Evolutionary conservation across 2,888 invertebrate species (phyloP).

Genomic region (Agrotis clavis): DNA sequence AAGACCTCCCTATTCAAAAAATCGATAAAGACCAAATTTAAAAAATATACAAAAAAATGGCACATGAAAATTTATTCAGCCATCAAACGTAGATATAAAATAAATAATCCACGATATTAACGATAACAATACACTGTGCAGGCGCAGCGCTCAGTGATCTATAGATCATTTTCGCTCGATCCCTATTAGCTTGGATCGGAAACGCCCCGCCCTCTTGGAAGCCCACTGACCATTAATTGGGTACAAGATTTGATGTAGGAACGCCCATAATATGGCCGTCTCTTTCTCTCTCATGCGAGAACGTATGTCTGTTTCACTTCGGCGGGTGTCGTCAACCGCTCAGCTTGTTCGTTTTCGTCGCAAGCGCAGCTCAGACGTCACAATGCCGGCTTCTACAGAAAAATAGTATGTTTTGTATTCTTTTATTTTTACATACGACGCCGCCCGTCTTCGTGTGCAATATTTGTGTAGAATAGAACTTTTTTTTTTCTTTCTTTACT

Average conservation of each 20-base stretch:
- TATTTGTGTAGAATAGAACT: conserved; percentile 87
- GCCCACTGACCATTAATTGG: conserved; percentile 91
- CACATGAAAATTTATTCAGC: conserved; percentile 84
- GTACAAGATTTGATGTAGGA: conserved; percentile 83
- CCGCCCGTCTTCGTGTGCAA: conserved; percentile 84
- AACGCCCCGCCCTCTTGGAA: conserved; percentile 86
- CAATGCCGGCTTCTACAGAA: conserved; percentile 88
- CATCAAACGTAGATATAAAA: conserved; percentile 87
- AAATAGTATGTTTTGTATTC: conserved; percentile 83
- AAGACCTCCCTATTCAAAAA: conserved; percentile 71
- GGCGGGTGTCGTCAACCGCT: conserved; percentile 70
- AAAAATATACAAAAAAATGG: conserved; percentile 71
- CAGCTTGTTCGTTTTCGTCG: conserved; percentile 85
- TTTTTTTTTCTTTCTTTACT: conserved; percentile 81
- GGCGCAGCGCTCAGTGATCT: conserved; percentile 83
- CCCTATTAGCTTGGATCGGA: conserved; percentile 87
- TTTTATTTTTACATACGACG: conserved; percentile 83
- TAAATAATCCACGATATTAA: conserved; percentile 86
- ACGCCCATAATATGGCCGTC: conserved; percentile 81
- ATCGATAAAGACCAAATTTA: conserved; percentile 59
- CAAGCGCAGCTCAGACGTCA: conserved; percentile 80
- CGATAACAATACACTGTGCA: conserved; percentile 88
- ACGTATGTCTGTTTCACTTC: conserved; percentile 68
- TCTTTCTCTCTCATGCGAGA: conserved; percentile 62
- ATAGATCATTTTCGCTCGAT: conserved; percentile 90